A percentile compares a stretch with the other conserved stretches of the same genome.
Evolutionary conservation across 2,888 invertebrate species (phyloP).

Genomic region (Tipula unca): DNA sequence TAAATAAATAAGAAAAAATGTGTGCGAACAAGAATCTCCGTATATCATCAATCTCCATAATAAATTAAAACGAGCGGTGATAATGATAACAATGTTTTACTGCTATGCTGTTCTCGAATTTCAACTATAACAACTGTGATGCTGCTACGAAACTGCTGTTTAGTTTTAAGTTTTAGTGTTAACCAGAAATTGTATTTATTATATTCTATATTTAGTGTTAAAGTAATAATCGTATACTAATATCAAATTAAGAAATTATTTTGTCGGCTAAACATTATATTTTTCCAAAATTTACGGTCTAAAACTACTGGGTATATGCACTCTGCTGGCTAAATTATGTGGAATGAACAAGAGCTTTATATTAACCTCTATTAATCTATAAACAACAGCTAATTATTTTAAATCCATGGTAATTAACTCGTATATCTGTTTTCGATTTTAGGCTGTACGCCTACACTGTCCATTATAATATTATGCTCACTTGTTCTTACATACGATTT

Average conservation of each 20-base stretch:
- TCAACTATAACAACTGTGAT: neutral
- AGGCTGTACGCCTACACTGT: neutral
- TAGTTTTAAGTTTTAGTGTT: neutral
- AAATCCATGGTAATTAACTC: neutral
- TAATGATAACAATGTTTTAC: no score
- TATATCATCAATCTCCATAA: no score
- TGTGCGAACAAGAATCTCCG: no score
- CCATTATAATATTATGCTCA: neutral
- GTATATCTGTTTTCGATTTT: neutral
- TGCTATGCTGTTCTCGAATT: neutral
- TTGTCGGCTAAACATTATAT: neutral
- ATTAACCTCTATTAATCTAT: neutral
- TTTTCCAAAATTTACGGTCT: neutral
- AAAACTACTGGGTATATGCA: neutral
- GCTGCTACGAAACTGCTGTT: neutral
- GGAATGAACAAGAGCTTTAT: neutral
- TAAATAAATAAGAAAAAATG: no score
- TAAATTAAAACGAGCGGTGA: no score
- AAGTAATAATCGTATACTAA: neutral
- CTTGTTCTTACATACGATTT: neutral
- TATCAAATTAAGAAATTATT: neutral
- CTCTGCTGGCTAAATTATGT: neutral
- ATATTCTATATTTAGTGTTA: neutral
- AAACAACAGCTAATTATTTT: neutral
- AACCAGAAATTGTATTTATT: neutral